Base-by-base conservation (phyloP, 2,888 invertebrate species). In the Mythimna pallens region DNA sequence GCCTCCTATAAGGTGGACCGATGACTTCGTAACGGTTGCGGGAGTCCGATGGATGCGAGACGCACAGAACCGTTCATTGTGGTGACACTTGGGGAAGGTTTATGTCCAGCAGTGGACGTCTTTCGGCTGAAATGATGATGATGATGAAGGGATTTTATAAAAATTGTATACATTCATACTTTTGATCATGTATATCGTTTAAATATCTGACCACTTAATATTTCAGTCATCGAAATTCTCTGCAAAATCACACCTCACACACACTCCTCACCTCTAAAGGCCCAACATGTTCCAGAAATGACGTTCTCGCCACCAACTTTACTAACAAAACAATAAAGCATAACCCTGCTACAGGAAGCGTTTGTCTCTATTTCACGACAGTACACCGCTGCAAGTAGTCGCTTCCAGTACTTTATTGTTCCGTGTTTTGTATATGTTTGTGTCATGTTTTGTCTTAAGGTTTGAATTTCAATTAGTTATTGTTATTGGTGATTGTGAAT, bases 271-370 rank as follows among this genome's bases (percentile, higher is more conserved):
- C 34, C 14, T 63, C 57, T 78, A 57, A 59, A 65, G 65, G 73
- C 81, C 72, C 72, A 65, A 78, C 68, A 8, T 17, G 65, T 70
- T 81, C 36, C 36, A 36, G 36, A 85, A 87, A 86, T 88, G 87
- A 88, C 84, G 82, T 86, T 80, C 76, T 76, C 74, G 69, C 85
- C 89, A 87, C 91, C 91, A 91, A 93, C 92, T 93, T 92, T 81
- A 83, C 89, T 89, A 91, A 92, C 93, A 92, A 92, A 91, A 94
- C 93, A 92, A 93, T 94, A 90, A 91, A 91, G 88, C 90, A 89
- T 90, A 92, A 90, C 92, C 91, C 89, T 87, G 89, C 90, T 89
- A 89, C 91, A 89, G 93, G 93, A 94, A 91, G 88, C 87, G 90
- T 91, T 92, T 88, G 92, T 91, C 90, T 89, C 88, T 90, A 89